phyloP scores from a whole-genome alignment of 2,113 vertebrate species.

The Pollimyrus isidori region DNA sequence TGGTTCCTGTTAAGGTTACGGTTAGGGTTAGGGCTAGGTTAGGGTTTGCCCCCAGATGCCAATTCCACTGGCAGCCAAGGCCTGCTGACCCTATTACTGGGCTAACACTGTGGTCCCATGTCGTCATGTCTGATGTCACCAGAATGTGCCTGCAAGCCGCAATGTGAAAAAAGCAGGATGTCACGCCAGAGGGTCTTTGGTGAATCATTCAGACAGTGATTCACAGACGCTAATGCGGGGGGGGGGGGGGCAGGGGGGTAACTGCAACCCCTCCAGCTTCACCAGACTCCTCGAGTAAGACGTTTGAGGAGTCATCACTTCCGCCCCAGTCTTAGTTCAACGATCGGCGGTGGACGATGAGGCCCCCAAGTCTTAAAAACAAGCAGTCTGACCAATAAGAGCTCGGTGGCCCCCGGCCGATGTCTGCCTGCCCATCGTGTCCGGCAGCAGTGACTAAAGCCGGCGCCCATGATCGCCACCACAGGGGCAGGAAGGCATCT shows the following conservation, averaged over 20 bases:
- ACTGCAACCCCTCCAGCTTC: not conserved
- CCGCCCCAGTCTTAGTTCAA: not conserved
- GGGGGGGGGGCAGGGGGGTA: too few relatives aligned
- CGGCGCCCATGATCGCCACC: too few relatives aligned
- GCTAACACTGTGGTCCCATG: slow-evolving; percentile 34
- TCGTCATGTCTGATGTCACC: slow-evolving; percentile 46
- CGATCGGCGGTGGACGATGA: not conserved
- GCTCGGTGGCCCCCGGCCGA: not conserved
- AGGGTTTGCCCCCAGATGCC: slow-evolving; percentile 2
- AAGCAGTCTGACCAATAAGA: not conserved
- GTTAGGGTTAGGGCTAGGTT: too few relatives aligned
- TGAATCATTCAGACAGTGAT: not conserved
- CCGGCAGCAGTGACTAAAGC: not conserved
- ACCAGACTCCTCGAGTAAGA: not conserved
- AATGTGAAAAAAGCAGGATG: slow-evolving; percentile 31
- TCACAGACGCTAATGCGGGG: not conserved
- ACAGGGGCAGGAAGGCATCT: not conserved
- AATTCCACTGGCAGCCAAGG: slow-evolving; percentile 28
- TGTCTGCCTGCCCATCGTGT: not conserved
- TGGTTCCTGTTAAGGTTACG: too few relatives aligned
- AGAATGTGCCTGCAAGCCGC: slow-evolving; percentile 23
- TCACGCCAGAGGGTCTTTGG: slow-evolving; percentile 21
- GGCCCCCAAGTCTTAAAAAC: not conserved
- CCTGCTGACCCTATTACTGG: not conserved
- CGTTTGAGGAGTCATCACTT: not conserved